Evolutionary conservation across 35 echinoderm and acorn worm species (phyloP).

Genomic region (Acanthaster planci): DNA sequence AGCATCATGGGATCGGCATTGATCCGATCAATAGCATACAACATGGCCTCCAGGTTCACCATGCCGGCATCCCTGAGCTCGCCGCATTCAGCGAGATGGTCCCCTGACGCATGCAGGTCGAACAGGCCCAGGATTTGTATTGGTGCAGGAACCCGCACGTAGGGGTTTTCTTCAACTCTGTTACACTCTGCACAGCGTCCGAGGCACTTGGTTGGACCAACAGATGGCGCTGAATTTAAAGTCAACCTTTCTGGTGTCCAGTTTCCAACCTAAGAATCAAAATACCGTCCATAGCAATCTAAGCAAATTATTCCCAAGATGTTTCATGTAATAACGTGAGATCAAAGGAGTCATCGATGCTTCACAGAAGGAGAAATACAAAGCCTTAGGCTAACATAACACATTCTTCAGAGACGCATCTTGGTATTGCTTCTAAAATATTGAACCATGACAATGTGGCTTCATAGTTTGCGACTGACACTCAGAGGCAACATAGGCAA

Average conservation of each 20-base stretch:
- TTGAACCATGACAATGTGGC: no score
- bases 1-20: constrained; percentile 65
- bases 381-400: no score
- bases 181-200: constrained; percentile 85
- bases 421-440: no score
- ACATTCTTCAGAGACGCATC: no score
- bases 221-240: constrained; percentile 15
- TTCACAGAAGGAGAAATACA: no score
- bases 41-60: constrained; percentile 77
- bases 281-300: not conserved
- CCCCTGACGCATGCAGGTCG: constrained; percentile 52
- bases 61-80: constrained; percentile 47
- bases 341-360: no score
- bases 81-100: constrained; percentile 66
- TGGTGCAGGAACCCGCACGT: constrained; percentile 38
- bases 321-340: no score
- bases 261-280: constrained; percentile 54
- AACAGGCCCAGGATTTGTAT: constrained; percentile 81
- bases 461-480: no score
- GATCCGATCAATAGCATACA: constrained; percentile 80
- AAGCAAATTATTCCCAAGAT: no score
- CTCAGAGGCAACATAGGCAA: no score
- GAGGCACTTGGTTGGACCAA: constrained; percentile 27
- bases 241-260: constrained; percentile 44
- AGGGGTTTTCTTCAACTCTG: not conserved